Evolutionary conservation across 1,140 invertebrate genomes (phyloP).

Genomic region (Halictus rubicundus): DNA sequence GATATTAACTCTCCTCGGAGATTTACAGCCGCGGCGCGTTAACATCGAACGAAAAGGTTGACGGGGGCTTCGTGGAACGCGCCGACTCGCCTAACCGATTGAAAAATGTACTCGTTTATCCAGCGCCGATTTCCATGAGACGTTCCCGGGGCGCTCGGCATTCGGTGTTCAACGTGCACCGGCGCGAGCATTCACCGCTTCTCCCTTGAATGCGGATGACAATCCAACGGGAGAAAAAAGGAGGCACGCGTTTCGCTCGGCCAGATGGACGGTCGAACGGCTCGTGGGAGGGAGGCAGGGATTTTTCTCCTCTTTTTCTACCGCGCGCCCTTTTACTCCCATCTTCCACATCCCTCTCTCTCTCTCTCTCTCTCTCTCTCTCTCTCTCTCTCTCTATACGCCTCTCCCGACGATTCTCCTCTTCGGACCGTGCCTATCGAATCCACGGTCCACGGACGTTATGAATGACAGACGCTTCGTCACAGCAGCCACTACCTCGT

Average conservation of each 20-base stretch:
- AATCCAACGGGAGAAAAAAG: conserved; percentile 54
- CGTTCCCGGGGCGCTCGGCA: conserved; percentile 29
- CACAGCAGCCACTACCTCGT: conserved; percentile 15
- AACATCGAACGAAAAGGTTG: too few relatives aligned
- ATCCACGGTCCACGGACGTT: conserved; percentile 33
- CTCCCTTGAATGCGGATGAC: conserved; percentile 56
- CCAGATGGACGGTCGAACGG: conserved; percentile 20
- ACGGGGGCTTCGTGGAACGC: too few relatives aligned
- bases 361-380: neutral
- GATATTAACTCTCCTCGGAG: too few relatives aligned
- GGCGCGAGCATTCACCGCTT: conserved; percentile 42
- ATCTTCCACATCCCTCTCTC: neutral
- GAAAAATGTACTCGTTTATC: conserved; percentile 64
- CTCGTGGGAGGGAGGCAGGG: conserved; percentile 17
- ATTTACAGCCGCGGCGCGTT: too few relatives aligned
- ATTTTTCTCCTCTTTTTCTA: conserved; percentile 40
- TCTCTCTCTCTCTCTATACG: neutral
- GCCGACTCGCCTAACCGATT: conserved; percentile 22
- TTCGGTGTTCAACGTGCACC: conserved; percentile 20
- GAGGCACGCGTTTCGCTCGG: conserved; percentile 34
- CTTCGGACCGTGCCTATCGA: conserved; percentile 1
- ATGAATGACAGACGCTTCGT: conserved; percentile 58
- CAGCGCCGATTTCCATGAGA: conserved; percentile 57
- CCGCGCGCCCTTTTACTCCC: neutral
- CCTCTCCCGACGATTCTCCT: neutral